Conservation (phyloP, 92 coral and sea anemone genomes). For the Zoanthus solanderi region DNA sequence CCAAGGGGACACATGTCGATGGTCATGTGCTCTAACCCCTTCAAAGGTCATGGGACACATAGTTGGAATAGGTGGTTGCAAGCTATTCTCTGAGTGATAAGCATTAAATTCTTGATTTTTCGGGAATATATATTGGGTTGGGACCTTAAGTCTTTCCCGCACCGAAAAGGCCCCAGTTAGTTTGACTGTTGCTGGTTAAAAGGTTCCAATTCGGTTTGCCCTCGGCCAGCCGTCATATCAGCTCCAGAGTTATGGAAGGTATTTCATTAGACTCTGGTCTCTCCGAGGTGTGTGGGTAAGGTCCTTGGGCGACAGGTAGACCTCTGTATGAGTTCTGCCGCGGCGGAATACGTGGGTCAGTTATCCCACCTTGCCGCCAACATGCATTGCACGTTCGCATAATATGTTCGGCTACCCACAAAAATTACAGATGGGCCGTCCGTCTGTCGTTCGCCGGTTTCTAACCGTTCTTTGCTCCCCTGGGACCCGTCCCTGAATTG, state of each 20-base stretch:
- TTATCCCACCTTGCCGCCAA: not conserved
- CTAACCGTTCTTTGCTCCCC: not conserved
- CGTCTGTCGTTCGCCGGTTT: constrained; percentile 2
- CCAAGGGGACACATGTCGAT: not conserved
- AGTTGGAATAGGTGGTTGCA: not conserved
- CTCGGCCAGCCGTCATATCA: not conserved
- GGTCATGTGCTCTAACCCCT: constrained; percentile 3
- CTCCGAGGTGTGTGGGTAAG: not conserved
- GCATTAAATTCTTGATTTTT: not conserved
- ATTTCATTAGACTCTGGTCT: not conserved
- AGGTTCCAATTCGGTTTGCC: constrained; percentile 1
- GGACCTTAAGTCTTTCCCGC: not conserved
- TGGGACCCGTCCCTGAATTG: not conserved
- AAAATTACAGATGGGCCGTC: constrained; percentile 7
- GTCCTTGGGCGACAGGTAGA: not conserved
- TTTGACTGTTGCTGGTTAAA: constrained; percentile 7
- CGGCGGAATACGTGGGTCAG: not conserved
- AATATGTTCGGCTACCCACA: not conserved
- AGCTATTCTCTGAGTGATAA: not conserved
- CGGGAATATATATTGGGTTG: not conserved
- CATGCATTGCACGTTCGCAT: not conserved
- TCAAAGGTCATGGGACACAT: not conserved
- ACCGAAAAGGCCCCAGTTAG: not conserved
- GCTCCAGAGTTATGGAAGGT: not conserved
- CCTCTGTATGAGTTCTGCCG: constrained; percentile 6